These are phyloP conservation scores for Cotesia congregata DNA, from an alignment of 2,888 invertebrate species.

Conservation along the genomic window DNA sequence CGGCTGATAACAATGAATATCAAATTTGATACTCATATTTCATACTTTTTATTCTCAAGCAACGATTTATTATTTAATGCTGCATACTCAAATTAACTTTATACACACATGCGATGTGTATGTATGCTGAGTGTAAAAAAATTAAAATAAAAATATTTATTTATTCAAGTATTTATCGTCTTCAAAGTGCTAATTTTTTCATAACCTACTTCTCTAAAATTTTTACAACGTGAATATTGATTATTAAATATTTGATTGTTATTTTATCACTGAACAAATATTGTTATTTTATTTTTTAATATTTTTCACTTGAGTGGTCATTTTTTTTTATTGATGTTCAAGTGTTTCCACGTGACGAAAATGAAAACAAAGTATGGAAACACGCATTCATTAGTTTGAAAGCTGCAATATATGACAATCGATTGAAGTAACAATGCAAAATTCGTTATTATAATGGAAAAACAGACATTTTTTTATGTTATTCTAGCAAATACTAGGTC, in stretches of 20 bases:
- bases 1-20: constrained; percentile 30
- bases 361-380: not conserved
- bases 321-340: no score
- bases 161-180: not conserved
- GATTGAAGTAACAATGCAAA: not conserved
- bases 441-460: not conserved
- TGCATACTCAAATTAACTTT: not conserved
- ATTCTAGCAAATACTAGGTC: not conserved
- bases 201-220: not conserved
- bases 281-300: not conserved
- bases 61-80: not conserved
- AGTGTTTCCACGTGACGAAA: no score
- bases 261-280: not conserved
- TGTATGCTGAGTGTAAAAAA: not conserved
- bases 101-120: not conserved
- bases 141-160: not conserved
- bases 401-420: not conserved
- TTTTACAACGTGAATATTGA: not conserved
- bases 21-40: constrained; percentile 31
- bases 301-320: not conserved
- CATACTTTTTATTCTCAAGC: constrained; percentile 4
- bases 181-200: not conserved
- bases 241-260: not conserved
- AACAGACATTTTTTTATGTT: not conserved
- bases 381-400: not conserved